Evolutionary conservation across 1,140 invertebrate species (phyloP).

Genomic region (Brachionus asplanchnoidis): DNA sequence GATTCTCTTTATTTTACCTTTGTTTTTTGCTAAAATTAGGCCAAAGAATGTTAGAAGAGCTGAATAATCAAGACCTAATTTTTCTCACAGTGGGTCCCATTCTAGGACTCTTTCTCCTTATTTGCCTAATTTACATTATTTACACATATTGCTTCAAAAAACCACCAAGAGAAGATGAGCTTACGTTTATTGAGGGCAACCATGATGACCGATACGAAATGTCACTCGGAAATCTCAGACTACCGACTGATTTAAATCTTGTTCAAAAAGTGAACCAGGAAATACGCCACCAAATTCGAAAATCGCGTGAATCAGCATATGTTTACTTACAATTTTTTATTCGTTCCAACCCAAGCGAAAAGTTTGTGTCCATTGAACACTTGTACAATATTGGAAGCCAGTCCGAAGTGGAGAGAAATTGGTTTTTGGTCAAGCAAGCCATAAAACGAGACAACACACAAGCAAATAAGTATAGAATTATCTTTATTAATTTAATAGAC

Average conservation of each 20-base stretch:
- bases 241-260: not conserved
- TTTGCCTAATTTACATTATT: not conserved
- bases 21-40: not conserved
- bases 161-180: not conserved
- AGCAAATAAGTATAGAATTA: constrained; percentile 4
- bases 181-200: not conserved
- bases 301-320: constrained; percentile 25
- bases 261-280: constrained; percentile 23
- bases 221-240: not conserved
- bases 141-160: not conserved
- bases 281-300: not conserved
- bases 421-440: constrained; percentile 35
- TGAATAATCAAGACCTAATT: constrained; percentile 18
- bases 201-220: not conserved
- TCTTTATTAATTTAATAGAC: not conserved
- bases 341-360: not conserved
- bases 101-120: not conserved
- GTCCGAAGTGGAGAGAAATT: not conserved
- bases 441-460: not conserved
- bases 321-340: constrained; percentile 38
- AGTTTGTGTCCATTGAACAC: constrained; percentile 17
- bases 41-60: not conserved
- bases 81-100: not conserved
- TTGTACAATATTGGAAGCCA: constrained; percentile 17
- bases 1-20: not conserved